Base-by-base conservation (phyloP, 2,113 vertebrate species). In the Damaliscus lunatus region DNA sequence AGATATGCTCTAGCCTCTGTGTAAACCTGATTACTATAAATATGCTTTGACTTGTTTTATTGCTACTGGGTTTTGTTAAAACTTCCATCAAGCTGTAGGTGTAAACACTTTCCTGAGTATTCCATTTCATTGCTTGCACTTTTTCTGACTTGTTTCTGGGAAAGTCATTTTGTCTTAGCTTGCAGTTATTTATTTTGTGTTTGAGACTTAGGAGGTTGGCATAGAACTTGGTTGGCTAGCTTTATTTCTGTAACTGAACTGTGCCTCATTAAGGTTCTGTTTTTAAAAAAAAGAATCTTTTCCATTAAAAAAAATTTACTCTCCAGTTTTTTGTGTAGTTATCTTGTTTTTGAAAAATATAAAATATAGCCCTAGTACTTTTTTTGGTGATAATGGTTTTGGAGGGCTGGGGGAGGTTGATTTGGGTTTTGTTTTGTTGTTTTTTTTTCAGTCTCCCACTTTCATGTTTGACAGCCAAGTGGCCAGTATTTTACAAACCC, bases 151-250 rank as follows among this genome's bases (percentile, higher is more conserved):
- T 99, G 99, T 99, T 99, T 99, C 98, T 99, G 98, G 99, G 99
- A 99, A 99, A 99, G 99, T 99, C 99, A 99, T 99, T 98, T 98
- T 98, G 98, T 98, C 97, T 98, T 98, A 99, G 98, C 98, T 98
- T 99, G 98, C 98, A 78, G 97, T 98, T 97, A 88, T 97, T 98
- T 92, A 97, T 84, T 98, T 97, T 98, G 97, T 98, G 95, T 98
- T 97, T 98, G 97, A 97, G 91, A 97, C 60, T 96, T 60, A 98
- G 97, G 98, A 99, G 98, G 98, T 98, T 96, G 98, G 97, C 98
- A 97, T 98, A 98, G 98, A 98, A 97, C 97, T 98, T 98, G 97
- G 98, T 98, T 98, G 97, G 98, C 98, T 98, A 98, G 97, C 96
- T 98, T 98, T 97, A 97, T 86, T 97, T 94, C 96, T 89, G 29